Evolutionary conservation across 2,113 vertebrate species (phyloP), one percentile per base, ranked within the genome.

Genomic region (Setophaga coronata): DNA sequence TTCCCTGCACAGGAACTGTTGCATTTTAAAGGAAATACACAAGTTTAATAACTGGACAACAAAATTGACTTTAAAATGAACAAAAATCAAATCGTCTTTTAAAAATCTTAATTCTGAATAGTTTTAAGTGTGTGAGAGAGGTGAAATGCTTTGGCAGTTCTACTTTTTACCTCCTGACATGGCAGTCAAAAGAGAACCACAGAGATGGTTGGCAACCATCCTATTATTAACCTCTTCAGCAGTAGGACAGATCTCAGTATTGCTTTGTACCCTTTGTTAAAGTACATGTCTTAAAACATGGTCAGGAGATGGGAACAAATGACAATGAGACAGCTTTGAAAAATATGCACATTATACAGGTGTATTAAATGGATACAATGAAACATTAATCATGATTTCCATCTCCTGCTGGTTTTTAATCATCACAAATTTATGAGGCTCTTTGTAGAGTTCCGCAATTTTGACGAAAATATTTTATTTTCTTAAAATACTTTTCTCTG

Each of bases 381-480:
- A 93, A 87, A 76, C 77, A 90, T 93, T 82, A 91, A 95, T 87
- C 70, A 89, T 10, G 13, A 17, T 93, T 93, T 89, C 47, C 24
- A 34, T 70, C 62, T 73, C 56, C 72, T 82, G n/a, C 40, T 91
- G 42, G 14, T 81, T 84, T 97, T 89, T 82, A 95, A 82, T 82
- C 47, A 71, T 56, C 66, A 77, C 18, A 54, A 47, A 72, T 77
- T 85, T 69, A 72, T 2, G 2, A 50, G 8, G 23, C 3, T 79
- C 20, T 33, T 77, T 62, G 34, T 42, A 66, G n/a, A 54, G 10
- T 70, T 93, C 12, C 2, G 0, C 26, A 50, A 13, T 88, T 94
- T 82, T 70, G 42, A 62, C n/a, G 67, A 92, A 93, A 89, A 72
- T 36, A 47, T 29, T 79, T 57, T 65, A 36, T 84, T 92, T 91